Evolutionary conservation across 2,797 vertebrate genomes (phyloP), one percentile per base, ranked within the genome.

Genomic region (Taeniopygia guttata): DNA sequence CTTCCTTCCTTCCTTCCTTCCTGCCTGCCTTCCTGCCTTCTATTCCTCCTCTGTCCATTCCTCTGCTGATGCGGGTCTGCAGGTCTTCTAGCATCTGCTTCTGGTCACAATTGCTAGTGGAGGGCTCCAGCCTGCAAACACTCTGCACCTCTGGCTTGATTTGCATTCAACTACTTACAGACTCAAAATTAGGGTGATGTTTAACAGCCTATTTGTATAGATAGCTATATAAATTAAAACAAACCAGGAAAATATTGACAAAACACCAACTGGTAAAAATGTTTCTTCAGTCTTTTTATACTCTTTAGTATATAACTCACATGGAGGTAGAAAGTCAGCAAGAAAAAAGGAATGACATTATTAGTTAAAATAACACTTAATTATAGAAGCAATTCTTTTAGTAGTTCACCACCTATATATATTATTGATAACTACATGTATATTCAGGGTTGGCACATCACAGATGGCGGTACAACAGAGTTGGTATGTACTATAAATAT

Each of bases 1-100:
- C 12, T 52, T 32, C 55, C 22, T 63, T 8, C n/a, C 40, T 54
- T 1, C 38, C 15, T 55, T 3, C 0, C 0, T 29, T 16, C 0
- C 2, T 32, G 7, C 36, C 2, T 27, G 17, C 0, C 2, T n/a
- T 10, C 38, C 12, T 48, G 38, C 8, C 2, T 69, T 13, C 29
- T 36, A 10, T 4, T 49, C 3, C 30, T 88, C 25, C 26, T 87
- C 64, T 6, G 2, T 54, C 5, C 5, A 21, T 45, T 60, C 32
- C 29, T 62, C 56, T 36, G n/a, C 17, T 52, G 29, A 55, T 19
- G 15, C 0, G 0, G 67, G 48, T 46, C 27, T 46, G 58, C 46
- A 38, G 42, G 40, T 79, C 67, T 84, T 79, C 32, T 49, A 92
- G 66, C 36, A 42, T 64, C 73, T 64, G n/a, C 54, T 59, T 74